Evolutionary conservation across 30 jellyfish, hydroid and myxozoan genomes (phyloP).

Genomic region (Nemopilema nomurai): DNA sequence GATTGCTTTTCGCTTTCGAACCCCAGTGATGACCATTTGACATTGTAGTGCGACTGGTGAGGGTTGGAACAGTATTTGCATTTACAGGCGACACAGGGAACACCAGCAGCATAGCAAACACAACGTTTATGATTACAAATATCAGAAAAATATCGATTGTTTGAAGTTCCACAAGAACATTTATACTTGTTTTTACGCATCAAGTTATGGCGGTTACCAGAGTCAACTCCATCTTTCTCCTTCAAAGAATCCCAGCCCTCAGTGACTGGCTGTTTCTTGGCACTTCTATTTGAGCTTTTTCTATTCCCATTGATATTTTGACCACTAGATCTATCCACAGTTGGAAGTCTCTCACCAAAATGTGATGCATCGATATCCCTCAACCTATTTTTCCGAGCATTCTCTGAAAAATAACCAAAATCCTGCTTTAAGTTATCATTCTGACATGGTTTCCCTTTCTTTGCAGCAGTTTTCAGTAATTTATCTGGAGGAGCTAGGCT

Average conservation of each 20-base stretch:
- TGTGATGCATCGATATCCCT: not conserved
- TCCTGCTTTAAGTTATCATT: not conserved
- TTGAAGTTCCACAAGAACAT: slow-evolving; percentile 77
- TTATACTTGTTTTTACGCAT: slow-evolving; percentile 57
- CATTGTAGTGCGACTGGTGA: slow-evolving; percentile 22
- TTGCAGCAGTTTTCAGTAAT: not conserved
- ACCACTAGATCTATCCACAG: not conserved
- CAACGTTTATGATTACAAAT: slow-evolving; percentile 80
- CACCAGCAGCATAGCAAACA: slow-evolving; percentile 82
- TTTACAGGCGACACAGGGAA: slow-evolving; percentile 82
- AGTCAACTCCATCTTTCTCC: not conserved
- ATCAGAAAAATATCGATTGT: slow-evolving; percentile 63
- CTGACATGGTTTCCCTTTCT: not conserved
- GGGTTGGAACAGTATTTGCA: slow-evolving; percentile 89
- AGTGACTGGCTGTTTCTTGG: not conserved
- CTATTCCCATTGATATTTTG: not conserved
- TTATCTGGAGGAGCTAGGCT: not conserved
- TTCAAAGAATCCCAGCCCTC: not conserved
- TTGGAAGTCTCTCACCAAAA: not conserved
- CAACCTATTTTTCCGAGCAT: not conserved
- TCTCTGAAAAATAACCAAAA: not conserved
- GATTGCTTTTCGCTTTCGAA: slow-evolving; percentile 1
- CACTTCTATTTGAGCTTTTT: not conserved
- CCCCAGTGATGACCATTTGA: slow-evolving; percentile 40
- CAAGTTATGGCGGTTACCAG: slow-evolving; percentile 19